Base-by-base conservation (phyloP, 1,140 invertebrate genomes). In the Nephila pilipes region DNA sequence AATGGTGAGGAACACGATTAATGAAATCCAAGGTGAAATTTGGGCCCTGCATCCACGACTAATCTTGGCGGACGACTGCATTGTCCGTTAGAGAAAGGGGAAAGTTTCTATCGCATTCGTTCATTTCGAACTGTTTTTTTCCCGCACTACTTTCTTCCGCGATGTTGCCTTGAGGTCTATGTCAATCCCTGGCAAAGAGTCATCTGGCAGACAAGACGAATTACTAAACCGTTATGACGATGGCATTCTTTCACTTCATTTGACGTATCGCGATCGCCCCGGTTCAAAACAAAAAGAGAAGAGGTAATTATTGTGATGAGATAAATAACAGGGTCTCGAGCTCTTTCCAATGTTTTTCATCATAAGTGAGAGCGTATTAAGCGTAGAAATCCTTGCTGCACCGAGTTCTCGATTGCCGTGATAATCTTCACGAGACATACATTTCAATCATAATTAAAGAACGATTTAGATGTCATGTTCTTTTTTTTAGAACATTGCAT, bases 181-280 rank as follows among this genome's bases (percentile, higher is more conserved):
- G 90, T 85, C 90, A 80, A 92, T 63, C 65, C 38, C 79, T 92
- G 90, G 90, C 90, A 92, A 54, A 85, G 58, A 85, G 90, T 92
- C 90, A 92, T 55, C 69, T 92, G 90, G 90, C 90, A 92, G 57
- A 85, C 80, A 58, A 85, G 58, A 54, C 29, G 90, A 92, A 92
- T 85, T 92, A 63, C 46, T 81, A 81, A 69, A 29, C 87, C 12
- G 46, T 80, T 85, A 36, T 32, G 60, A 57, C 89, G 89, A 90
- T n/a, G 81, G 58, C 36, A 85, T 92, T 85, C 46, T 92, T 36
- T 85, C 32, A 55, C 57, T 85, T 54, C 20, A 60, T 85, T 69
- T 92, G 90, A 92, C 90, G 60, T 65, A 85, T 92, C 29, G 38
- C 63, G 79, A 92, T 85, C 63, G 22, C 22, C 57, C 63, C 60